These are phyloP conservation scores for Sceliomorpha sp. DNA, from an alignment of 2,888 invertebrate genomes.

Conservation along the genomic window DNA sequence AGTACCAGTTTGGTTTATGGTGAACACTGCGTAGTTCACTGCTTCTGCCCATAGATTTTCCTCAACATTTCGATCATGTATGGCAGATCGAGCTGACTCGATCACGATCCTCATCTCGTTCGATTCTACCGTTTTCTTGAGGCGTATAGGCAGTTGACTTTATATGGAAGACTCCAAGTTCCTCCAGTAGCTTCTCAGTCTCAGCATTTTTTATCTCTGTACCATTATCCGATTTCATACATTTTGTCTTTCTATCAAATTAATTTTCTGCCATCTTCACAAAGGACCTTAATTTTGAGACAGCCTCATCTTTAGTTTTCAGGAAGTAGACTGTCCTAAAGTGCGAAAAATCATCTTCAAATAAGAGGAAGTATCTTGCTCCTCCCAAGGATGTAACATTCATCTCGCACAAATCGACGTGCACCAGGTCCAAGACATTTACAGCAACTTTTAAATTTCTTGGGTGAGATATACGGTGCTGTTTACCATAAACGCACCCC, in stretches of 20 bases:
- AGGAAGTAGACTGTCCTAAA: conserved; percentile 64
- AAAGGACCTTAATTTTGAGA: conserved; percentile 50
- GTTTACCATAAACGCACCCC: conserved; percentile 62
- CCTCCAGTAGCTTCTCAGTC: conserved; percentile 64
- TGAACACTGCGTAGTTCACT: conserved; percentile 55
- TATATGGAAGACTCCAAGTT: conserved; percentile 55
- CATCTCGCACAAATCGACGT: conserved; percentile 39
- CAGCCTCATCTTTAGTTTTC: conserved; percentile 61
- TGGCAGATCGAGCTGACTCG: conserved; percentile 62
- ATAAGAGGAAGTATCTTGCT: conserved; percentile 54
- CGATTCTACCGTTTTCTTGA: conserved; percentile 68
- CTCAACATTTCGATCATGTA: conserved; percentile 50
- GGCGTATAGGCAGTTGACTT: too few relatives aligned
- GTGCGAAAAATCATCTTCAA: conserved; percentile 59
- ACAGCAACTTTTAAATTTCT: conserved; percentile 47
- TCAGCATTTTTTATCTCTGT: conserved; percentile 61
- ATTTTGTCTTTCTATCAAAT: conserved; percentile 60
- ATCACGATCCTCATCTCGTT: conserved; percentile 71
- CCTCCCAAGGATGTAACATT: conserved; percentile 39
- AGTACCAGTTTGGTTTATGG: conserved; percentile 40
- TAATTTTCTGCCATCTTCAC: conserved; percentile 65
- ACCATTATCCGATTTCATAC: conserved; percentile 61
- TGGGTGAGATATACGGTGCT: conserved; percentile 51
- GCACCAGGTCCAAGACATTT: conserved; percentile 58
- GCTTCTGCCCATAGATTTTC: conserved; percentile 61